Conservation (phyloP, 2,113 vertebrate species). For the Anser brachyrhynchus region DNA sequence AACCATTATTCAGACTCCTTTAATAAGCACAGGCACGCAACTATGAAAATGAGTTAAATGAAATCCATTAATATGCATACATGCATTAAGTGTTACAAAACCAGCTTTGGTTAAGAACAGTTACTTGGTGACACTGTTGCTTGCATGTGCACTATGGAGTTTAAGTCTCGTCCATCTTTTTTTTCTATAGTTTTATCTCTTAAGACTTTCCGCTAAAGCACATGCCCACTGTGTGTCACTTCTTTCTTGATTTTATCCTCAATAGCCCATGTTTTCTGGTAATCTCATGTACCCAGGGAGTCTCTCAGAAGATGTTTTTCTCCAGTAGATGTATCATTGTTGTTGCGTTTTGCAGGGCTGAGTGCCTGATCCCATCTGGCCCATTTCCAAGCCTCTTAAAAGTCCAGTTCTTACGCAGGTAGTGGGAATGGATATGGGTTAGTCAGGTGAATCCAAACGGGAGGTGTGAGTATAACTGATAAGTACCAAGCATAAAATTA, state of each 20-base stretch:
- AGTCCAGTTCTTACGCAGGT: not conserved
- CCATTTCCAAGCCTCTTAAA: not conserved
- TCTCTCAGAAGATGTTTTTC: not conserved
- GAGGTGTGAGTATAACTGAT: not conserved
- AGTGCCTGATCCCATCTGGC: not conserved
- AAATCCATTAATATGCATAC: slow-evolving; percentile 25
- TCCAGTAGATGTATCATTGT: not conserved
- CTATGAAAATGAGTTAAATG: slow-evolving; percentile 35
- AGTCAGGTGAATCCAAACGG: not conserved
- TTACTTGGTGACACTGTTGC: slow-evolving; percentile 25
- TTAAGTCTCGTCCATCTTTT: not conserved
- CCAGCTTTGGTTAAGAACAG: slow-evolving; percentile 4
- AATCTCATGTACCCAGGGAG: not conserved
- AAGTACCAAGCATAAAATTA: not conserved
- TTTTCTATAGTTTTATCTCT: not conserved
- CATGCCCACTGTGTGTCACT: not conserved
- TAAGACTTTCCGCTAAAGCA: not conserved
- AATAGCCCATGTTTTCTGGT: not conserved
- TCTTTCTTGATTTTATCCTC: not conserved
- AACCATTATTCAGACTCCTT: slow-evolving; percentile 28
- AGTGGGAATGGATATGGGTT: not conserved
- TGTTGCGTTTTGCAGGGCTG: not conserved
- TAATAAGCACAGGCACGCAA: slow-evolving; percentile 6
- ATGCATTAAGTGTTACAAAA: slow-evolving; percentile 42
- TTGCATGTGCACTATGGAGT: not conserved